Conservation (phyloP, 2,797 vertebrate species). For the Natrix natrix region DNA sequence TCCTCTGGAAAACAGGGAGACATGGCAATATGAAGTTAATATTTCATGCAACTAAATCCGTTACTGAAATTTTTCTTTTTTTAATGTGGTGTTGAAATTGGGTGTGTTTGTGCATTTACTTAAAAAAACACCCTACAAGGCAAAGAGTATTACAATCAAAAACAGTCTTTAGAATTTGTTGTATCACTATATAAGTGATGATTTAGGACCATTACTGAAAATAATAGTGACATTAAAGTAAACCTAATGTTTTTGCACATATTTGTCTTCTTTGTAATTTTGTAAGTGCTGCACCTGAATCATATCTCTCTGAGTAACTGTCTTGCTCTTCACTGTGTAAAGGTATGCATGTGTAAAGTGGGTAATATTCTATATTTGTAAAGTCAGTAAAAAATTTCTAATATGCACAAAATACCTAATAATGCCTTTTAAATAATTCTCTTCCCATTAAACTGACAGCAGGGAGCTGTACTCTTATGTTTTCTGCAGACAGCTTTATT, state of each 20-base stretch:
- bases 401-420: slow-evolving; percentile 63
- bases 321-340: slow-evolving; percentile 36
- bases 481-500: slow-evolving; percentile 67
- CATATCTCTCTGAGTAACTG: slow-evolving; percentile 53
- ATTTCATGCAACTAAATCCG: background rate
- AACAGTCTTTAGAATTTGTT: background rate
- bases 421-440: slow-evolving; percentile 64
- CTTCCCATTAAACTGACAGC: slow-evolving; percentile 46
- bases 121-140: background rate
- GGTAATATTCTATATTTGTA: slow-evolving; percentile 60
- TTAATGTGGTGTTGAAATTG: background rate
- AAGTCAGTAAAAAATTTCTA: slow-evolving; percentile 67
- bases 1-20: background rate
- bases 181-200: accelerated
- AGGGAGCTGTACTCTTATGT: slow-evolving; percentile 38
- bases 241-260: background rate
- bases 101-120: background rate
- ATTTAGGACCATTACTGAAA: slow-evolving; percentile 24
- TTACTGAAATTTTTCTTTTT: background rate
- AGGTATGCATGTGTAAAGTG: slow-evolving; percentile 54
- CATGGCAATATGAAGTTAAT: background rate
- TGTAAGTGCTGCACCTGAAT: slow-evolving; percentile 40
- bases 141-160: background rate
- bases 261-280: slow-evolving; percentile 20
- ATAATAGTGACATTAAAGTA: background rate